Conservation (phyloP, 2,113 vertebrate species). For the Sapayoa aenigma region DNA sequence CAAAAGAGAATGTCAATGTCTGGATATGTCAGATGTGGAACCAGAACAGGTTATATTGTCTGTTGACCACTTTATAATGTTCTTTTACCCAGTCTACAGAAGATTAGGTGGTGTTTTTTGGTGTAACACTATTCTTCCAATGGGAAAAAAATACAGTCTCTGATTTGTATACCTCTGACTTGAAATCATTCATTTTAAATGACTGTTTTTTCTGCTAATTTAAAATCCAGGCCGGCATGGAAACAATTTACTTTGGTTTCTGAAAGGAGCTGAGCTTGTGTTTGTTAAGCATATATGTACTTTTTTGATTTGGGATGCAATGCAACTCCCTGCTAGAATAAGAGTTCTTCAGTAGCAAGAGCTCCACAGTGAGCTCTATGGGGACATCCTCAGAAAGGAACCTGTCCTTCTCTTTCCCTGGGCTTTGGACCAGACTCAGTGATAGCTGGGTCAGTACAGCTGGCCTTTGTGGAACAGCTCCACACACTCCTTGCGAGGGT, state of each 20-base stretch:
- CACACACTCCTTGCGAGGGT: background rate
- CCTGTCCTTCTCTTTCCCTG: background rate
- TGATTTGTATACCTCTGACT: constrained; percentile 48
- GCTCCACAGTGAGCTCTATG: background rate
- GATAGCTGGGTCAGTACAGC: background rate
- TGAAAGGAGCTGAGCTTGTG: background rate
- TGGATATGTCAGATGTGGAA: background rate
- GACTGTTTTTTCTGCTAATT: constrained; percentile 53
- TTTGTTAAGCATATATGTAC: background rate
- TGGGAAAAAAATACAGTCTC: background rate
- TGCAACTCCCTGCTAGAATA: background rate
- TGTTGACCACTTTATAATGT: background rate
- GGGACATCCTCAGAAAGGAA: background rate
- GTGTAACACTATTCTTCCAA: background rate
- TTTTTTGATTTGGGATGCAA: background rate
- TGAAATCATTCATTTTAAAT: constrained; percentile 58
- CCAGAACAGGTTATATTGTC: background rate
- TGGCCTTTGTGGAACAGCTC: background rate
- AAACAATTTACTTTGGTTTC: constrained; percentile 49
- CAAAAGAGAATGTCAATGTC: background rate
- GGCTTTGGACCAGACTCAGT: background rate
- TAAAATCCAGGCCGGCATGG: constrained; percentile 13
- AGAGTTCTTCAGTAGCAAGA: background rate
- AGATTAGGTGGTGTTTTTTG: background rate
- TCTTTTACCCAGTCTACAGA: background rate